Percentiles rank a stretch among this genome's conserved stretches.
Conservation (phyloP, 2,888 invertebrate species). For the Maniola hyperantus region DNA sequence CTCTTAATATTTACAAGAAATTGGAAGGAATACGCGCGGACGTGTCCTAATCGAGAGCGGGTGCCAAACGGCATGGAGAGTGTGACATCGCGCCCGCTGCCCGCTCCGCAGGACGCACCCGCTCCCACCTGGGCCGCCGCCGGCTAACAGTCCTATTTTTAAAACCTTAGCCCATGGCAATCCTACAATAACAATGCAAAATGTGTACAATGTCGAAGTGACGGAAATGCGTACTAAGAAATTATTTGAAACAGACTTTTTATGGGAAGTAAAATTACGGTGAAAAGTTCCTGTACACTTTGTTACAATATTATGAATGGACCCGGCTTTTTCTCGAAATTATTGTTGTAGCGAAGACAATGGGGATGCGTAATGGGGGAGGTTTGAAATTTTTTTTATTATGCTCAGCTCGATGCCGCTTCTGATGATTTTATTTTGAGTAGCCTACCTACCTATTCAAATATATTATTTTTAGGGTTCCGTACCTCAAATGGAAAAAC, state of each 20-base stretch:
- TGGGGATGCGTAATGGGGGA: conserved; percentile 6
- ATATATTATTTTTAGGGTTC: no score
- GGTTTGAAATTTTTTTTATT: conserved; percentile 5
- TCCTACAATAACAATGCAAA: conserved; percentile 15
- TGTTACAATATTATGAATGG: conserved; percentile 18
- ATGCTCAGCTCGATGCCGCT: no score
- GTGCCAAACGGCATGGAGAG: no score
- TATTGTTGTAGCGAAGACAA: conserved; percentile 4
- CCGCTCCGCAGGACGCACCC: no score
- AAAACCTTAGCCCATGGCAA: neutral
- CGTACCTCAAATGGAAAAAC: no score
- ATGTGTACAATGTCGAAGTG: conserved; percentile 19
- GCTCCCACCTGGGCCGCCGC: no score
- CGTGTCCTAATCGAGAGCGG: no score
- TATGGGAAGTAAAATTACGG: conserved; percentile 16
- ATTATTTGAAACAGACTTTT: conserved; percentile 24
- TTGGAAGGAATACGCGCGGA: no score
- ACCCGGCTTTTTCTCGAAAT: conserved; percentile 5
- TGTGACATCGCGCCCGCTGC: no score
- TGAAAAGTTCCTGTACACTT: conserved; percentile 19
- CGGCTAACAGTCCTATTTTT: neutral
- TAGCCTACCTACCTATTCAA: no score
- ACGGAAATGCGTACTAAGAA: conserved; percentile 32
- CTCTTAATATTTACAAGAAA: no score
- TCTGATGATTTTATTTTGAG: neutral